phyloP scores from a whole-genome alignment of 2,888 invertebrate genomes.

The Cephus spinipes region DNA sequence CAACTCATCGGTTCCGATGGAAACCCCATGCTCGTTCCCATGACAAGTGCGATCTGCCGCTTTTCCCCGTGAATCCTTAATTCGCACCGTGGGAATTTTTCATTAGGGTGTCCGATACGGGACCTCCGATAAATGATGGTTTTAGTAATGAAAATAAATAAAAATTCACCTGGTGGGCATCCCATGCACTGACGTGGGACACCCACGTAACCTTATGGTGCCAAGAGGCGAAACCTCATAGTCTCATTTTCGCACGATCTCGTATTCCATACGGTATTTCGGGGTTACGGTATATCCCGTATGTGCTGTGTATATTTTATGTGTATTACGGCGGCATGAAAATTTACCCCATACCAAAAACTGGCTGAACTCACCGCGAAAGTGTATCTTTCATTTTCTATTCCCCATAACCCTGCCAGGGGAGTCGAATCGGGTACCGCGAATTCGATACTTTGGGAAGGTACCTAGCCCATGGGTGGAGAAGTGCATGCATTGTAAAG shows the following conservation, averaged over 20 bases:
- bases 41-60: constrained; percentile 61
- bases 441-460: not conserved
- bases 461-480: not conserved
- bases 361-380: not conserved
- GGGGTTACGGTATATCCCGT: not conserved
- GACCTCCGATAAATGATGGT: not conserved
- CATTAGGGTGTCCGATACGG: not conserved
- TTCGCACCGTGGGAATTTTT: constrained; percentile 59
- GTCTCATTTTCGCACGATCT: not conserved
- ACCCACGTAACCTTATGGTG: not conserved
- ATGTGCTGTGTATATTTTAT: not conserved
- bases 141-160: not conserved
- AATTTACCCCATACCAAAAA: not conserved
- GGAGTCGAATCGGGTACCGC: not conserved
- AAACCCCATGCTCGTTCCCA: constrained; percentile 57
- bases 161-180: not conserved
- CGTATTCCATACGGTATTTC: not conserved
- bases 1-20: not conserved
- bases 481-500: not conserved
- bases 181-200: not conserved
- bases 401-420: not conserved
- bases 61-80: constrained; percentile 62
- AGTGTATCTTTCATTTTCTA: not conserved
- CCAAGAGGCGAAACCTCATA: not conserved
- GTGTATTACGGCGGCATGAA: not conserved